Evolutionary conservation across 2,113 vertebrate genomes (phyloP), one percentile per base, ranked within the genome.

Genomic region (Larimichthys crocea): DNA sequence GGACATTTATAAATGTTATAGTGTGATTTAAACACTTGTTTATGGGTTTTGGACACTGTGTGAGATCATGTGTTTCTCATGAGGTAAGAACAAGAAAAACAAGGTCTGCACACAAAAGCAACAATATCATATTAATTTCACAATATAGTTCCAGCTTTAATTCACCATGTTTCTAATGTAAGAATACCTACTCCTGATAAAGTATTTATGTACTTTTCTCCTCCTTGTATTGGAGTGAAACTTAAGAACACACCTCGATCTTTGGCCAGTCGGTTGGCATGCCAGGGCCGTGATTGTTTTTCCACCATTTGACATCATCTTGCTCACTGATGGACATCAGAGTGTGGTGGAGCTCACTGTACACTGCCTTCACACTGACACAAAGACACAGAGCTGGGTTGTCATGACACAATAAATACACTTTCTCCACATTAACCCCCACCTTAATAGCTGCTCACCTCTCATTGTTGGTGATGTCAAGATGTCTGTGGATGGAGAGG

Each of bases 271-370:
- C 86, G 0, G 95, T 96, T 22, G 93, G 85, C 96, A 96, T 97
- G 63, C 96, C 96, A 0, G 96, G 96, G 0, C 96, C 96, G 0
- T 90, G 91, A 52, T 92, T 90, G 82, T 96, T 96, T 89, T 91
- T 95, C 96, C 96, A 97, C 96, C 95, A 97, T 59, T 94, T 95
- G 24, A 96, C 86, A 75, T 97, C 96, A 0, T 96, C 96, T 71
- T 94, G 90, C 40, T 96, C 96, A 40, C 83, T 92, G 76, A 96
- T 93, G 71, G 94, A 88, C 92, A 94, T 94, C 59, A 97, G 94
- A 0, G 95, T 93, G 60, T 96, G 92, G 81, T 96, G 95, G 61
- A 97, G 94, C 40, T 96, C 95, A 35, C 91, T 92, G 87, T 96
- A 96, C 67, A 96, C 95, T 19, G 92, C 89, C 89, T 92, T 93